phyloP scores from a whole-genome alignment of 2,888 invertebrate species.

The Hipparchia semele region DNA sequence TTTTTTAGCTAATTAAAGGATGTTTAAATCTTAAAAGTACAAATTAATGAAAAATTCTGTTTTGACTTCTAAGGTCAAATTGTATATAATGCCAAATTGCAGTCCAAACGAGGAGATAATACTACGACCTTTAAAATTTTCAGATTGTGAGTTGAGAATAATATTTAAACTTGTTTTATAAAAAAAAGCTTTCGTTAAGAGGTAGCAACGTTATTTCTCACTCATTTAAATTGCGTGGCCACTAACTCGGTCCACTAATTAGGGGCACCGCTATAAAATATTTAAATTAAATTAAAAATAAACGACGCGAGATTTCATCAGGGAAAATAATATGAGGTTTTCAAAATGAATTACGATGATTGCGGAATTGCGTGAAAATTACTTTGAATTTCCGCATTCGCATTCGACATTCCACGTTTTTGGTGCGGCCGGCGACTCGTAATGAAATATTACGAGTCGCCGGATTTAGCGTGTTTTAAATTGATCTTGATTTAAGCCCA shows the following conservation, averaged over 20 bases:
- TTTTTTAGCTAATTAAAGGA: too few species aligned
- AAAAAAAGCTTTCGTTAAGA: not conserved
- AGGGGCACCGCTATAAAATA: slow-evolving; percentile 27
- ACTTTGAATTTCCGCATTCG: slow-evolving; percentile 27
- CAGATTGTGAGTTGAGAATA: not conserved
- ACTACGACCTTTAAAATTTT: too few species aligned
- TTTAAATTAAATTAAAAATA: slow-evolving; percentile 32
- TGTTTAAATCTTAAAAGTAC: too few species aligned
- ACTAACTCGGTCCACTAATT: slow-evolving; percentile 39
- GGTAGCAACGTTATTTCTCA: slow-evolving; percentile 21
- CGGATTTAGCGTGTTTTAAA: slow-evolving; percentile 25
- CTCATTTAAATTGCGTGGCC: slow-evolving; percentile 45
- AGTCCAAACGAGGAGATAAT: too few species aligned
- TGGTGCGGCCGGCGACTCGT: slow-evolving; percentile 9
- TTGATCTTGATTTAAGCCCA: slow-evolving; percentile 25
- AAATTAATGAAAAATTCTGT: too few species aligned
- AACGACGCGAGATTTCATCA: slow-evolving; percentile 22
- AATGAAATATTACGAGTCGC: too few species aligned
- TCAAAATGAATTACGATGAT: slow-evolving; percentile 24
- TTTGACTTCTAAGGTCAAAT: too few species aligned
- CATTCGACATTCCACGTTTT: slow-evolving; percentile 25
- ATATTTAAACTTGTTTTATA: not conserved
- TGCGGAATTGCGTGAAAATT: slow-evolving; percentile 29
- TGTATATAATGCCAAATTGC: too few species aligned
- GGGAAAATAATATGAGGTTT: slow-evolving; percentile 17